Percentiles rank a stretch among this genome's conserved stretches.
Conservation (phyloP, 2,888 invertebrate genomes). For the Imbricaverruca yamaguchii region DNA sequence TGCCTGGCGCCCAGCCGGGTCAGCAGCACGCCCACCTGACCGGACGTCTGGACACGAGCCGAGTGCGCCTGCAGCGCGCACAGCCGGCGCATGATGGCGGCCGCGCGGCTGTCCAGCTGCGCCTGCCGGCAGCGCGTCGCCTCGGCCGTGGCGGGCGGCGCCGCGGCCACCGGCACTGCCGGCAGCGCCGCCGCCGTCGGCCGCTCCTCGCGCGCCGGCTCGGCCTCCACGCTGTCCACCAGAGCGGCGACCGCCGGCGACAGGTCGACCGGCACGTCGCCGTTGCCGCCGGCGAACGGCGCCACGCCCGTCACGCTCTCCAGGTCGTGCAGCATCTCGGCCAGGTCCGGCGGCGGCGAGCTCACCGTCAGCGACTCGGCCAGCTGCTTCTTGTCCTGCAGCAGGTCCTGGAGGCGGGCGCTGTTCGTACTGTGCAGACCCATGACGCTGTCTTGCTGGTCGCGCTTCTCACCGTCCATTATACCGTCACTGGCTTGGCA, state of each 20-base stretch:
- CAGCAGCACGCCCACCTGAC: constrained; percentile 68
- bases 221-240: neutral
- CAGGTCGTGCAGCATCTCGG: neutral
- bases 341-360: constrained; percentile 8
- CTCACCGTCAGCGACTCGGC: neutral
- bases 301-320: neutral
- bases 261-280: neutral
- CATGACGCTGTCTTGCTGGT: constrained; percentile 3
- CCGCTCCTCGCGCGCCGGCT: neutral
- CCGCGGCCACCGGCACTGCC: constrained; percentile 18
- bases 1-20: constrained; percentile 52
- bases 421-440: constrained; percentile 10
- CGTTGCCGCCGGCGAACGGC: neutral
- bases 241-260: neutral
- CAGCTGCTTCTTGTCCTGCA: neutral
- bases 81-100: constrained; percentile 62
- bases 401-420: neutral
- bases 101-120: constrained; percentile 59
- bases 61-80: constrained; percentile 66
- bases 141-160: constrained; percentile 21
- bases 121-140: constrained; percentile 43
- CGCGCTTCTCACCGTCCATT: neutral
- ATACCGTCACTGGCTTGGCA: neutral
- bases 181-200: constrained; percentile 6
- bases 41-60: constrained; percentile 67